These are phyloP conservation scores for Polymixis flavicincta DNA, from an alignment of 2,888 invertebrate genomes.

Conservation along the genomic window DNA sequence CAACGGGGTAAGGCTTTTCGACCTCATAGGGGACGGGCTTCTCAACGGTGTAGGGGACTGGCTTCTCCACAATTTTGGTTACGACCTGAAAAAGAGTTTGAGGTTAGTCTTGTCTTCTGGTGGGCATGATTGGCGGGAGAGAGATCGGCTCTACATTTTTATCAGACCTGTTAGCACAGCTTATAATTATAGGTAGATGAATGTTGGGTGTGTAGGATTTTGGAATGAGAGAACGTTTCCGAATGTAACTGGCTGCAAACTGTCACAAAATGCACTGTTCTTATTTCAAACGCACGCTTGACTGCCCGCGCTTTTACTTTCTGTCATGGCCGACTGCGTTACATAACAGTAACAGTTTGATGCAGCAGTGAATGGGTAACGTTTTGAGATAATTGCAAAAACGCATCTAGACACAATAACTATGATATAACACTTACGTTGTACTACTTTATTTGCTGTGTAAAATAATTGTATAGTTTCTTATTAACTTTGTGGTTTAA, in stretches of 20 bases:
- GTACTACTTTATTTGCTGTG: slow-evolving; percentile 52
- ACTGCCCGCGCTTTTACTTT: slow-evolving; percentile 85
- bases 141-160: neutral
- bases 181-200: no score
- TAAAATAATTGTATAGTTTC: slow-evolving; percentile 58
- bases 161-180: neutral
- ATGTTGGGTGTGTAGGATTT: slow-evolving; percentile 4
- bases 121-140: neutral
- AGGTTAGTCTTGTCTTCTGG: slow-evolving; percentile 16
- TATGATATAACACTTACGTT: slow-evolving; percentile 60
- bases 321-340: slow-evolving; percentile 80
- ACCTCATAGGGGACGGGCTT: slow-evolving; percentile 93
- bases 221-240: slow-evolving; percentile 44
- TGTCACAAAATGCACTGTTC: slow-evolving; percentile 70
- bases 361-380: slow-evolving; percentile 74
- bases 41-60: slow-evolving; percentile 94
- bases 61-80: slow-evolving; percentile 93
- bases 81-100: slow-evolving; percentile 86
- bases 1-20: slow-evolving; percentile 94
- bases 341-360: slow-evolving; percentile 77
- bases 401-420: slow-evolving; percentile 59
- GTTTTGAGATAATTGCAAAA: slow-evolving; percentile 73
- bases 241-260: slow-evolving; percentile 54
- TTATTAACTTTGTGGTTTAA: slow-evolving; percentile 54
- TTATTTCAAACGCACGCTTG: slow-evolving; percentile 77